Percentiles rank a stretch among this genome's conserved stretches.
phyloP scores from a whole-genome alignment of 53 echinoderm and acorn worm species.

The Temnopleurus reevesii region DNA sequence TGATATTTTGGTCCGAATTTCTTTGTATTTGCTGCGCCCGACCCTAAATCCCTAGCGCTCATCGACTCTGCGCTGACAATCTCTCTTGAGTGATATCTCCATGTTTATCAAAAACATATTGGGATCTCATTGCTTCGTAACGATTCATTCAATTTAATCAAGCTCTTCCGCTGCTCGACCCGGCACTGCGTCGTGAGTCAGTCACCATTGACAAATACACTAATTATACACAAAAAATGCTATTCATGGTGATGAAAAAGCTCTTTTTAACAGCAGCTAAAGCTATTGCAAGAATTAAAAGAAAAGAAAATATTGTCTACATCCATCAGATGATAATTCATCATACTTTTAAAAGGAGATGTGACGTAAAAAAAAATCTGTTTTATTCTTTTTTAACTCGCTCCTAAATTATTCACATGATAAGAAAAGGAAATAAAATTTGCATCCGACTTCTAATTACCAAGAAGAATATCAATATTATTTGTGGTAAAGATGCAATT shows the following conservation, averaged over 20 bases:
- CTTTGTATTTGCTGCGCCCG: slow-evolving; percentile 1
- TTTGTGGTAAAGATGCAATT: too few relatives aligned
- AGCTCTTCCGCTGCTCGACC: slow-evolving; percentile 10
- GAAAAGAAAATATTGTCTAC: too few relatives aligned
- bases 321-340: too few relatives aligned
- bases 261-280: not conserved
- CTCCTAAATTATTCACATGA: too few relatives aligned
- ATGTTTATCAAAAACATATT: slow-evolving; percentile 47
- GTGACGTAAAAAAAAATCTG: too few relatives aligned
- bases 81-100: slow-evolving; percentile 43
- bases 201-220: not conserved
- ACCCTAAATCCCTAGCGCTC: slow-evolving; percentile 12
- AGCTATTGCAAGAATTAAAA: too few relatives aligned
- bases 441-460: too few relatives aligned
- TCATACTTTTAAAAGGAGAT: too few relatives aligned
- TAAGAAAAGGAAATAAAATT: too few relatives aligned
- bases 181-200: not conserved
- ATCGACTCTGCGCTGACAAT: slow-evolving; percentile 6
- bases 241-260: not conserved
- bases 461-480: too few relatives aligned
- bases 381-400: too few relatives aligned
- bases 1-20: slow-evolving; percentile 45
- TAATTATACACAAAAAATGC: not conserved
- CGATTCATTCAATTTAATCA: slow-evolving; percentile 51
- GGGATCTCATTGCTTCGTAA: slow-evolving; percentile 48